Percentiles rank a stretch among this genome's conserved stretches.
phyloP scores from a whole-genome alignment of 1,140 invertebrate species.

The Lethrus apterus region DNA sequence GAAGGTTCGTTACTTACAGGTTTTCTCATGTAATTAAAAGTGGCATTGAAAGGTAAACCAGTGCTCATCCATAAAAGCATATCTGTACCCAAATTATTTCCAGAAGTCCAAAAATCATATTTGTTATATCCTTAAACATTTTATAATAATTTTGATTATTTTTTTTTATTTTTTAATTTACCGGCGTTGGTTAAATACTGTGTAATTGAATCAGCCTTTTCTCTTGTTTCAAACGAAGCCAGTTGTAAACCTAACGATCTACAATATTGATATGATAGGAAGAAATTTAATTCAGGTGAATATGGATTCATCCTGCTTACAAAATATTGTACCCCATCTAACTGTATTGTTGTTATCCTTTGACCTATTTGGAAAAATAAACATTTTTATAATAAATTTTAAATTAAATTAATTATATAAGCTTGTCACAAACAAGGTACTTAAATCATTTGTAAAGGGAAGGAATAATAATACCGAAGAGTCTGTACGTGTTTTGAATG shows the following conservation, averaged over 20 bases:
- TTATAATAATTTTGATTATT: too few relatives aligned
- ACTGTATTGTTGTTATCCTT: slow-evolving; percentile 75
- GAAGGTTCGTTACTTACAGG: slow-evolving; percentile 40
- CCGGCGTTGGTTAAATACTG: slow-evolving; percentile 74
- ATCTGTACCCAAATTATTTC: slow-evolving; percentile 75
- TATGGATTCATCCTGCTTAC: slow-evolving; percentile 83
- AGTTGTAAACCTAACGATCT: slow-evolving; percentile 76
- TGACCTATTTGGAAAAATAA: slow-evolving; percentile 54
- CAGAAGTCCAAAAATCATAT: slow-evolving; percentile 83
- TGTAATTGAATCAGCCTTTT: slow-evolving; percentile 76
- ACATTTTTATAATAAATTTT: not conserved
- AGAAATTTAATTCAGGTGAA: slow-evolving; percentile 78
- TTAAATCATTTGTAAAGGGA: too few relatives aligned
- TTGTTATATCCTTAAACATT: slow-evolving; percentile 61
- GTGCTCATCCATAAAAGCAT: slow-evolving; percentile 88
- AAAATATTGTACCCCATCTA: slow-evolving; percentile 81
- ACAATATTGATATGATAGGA: slow-evolving; percentile 81
- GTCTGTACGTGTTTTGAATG: too few relatives aligned
- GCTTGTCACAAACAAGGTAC: too few relatives aligned
- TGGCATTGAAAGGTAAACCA: slow-evolving; percentile 76
- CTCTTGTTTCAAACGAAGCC: slow-evolving; percentile 74
- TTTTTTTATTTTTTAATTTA: too few relatives aligned
- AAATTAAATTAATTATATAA: too few relatives aligned
- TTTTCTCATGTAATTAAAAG: slow-evolving; percentile 73
- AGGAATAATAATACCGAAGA: too few relatives aligned